These are phyloP conservation scores for Flabesymbios commensalis DNA, from an alignment of 2,888 invertebrate species.

Conservation along the genomic window DNA sequence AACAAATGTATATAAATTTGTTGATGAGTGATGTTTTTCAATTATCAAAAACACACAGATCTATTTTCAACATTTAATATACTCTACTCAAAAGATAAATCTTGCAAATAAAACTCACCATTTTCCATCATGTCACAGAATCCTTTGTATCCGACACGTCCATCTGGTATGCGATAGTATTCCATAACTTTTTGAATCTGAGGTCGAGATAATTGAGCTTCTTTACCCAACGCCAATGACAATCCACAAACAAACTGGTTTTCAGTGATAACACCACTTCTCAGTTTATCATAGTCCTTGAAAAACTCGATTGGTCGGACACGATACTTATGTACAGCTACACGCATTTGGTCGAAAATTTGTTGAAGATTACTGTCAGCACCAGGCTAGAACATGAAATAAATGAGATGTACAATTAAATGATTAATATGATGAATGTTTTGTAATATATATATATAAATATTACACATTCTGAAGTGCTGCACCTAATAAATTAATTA, in stretches of 20 bases:
- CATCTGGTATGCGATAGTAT: conserved; percentile 55
- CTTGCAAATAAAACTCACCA: conserved; percentile 52
- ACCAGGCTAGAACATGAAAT: conserved; percentile 41
- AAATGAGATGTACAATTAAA: conserved; percentile 8
- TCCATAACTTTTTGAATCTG: conserved; percentile 59
- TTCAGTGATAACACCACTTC: conserved; percentile 51
- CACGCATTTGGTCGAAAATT: conserved; percentile 57
- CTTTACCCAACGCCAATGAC: conserved; percentile 57
- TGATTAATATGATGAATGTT: not conserved
- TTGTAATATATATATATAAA: not conserved
- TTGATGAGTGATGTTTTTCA: too few relatives aligned
- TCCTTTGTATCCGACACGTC: conserved; percentile 57
- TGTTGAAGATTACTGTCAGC: conserved; percentile 54
- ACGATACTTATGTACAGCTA: conserved; percentile 57
- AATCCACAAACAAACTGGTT: conserved; percentile 61
- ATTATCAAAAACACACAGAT: too few relatives aligned
- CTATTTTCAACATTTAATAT: too few relatives aligned
- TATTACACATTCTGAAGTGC: too few relatives aligned
- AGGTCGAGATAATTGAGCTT: conserved; percentile 54
- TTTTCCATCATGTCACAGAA: conserved; percentile 61
- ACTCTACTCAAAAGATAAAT: too few relatives aligned
- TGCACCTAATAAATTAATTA: too few relatives aligned
- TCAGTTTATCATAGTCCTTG: conserved; percentile 40
- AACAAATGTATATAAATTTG: too few relatives aligned
- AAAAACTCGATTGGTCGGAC: conserved; percentile 60